These are phyloP conservation scores for Drosophila lini DNA, from an alignment of 1,140 invertebrate species.

Conservation along the genomic window DNA sequence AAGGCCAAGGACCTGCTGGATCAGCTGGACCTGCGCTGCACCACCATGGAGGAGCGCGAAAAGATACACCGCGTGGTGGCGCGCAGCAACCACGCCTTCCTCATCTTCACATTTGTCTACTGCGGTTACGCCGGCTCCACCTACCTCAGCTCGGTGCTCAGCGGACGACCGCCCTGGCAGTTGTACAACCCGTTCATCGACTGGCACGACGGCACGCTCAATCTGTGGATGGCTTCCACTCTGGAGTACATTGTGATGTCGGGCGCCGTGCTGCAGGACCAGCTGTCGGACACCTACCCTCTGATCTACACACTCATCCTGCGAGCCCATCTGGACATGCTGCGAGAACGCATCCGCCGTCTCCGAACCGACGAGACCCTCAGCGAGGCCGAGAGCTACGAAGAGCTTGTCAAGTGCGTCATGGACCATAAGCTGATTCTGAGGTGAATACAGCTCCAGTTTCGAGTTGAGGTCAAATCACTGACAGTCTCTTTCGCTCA, in stretches of 20 bases:
- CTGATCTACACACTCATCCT: conserved; percentile 59
- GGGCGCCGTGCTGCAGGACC: conserved; percentile 60
- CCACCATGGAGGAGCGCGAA: conserved; percentile 45
- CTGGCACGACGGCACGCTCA: conserved; percentile 45
- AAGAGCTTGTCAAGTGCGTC: conserved; percentile 58
- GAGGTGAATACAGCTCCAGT: conserved; percentile 10
- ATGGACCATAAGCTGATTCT: conserved; percentile 63
- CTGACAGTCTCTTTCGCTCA: not conserved
- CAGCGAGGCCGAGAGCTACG: conserved; percentile 56
- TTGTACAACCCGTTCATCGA: conserved; percentile 60
- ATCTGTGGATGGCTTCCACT: conserved; percentile 55
- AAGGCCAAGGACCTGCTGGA: conserved; percentile 56
- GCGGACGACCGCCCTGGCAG: conserved; percentile 62
- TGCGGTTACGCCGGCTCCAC: conserved; percentile 63
- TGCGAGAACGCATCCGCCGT: conserved; percentile 49
- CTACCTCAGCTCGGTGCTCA: conserved; percentile 56
- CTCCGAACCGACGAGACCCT: conserved; percentile 41
- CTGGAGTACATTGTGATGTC: conserved; percentile 65
- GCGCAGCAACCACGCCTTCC: conserved; percentile 54
- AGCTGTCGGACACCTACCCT: conserved; percentile 58
- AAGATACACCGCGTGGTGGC: conserved; percentile 62
- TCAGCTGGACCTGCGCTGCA: conserved; percentile 59
- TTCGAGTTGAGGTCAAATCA: too few species aligned
- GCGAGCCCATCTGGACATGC: conserved; percentile 52
- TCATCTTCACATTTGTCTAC: conserved; percentile 68